These are phyloP conservation scores for Oreochromis mossambicus DNA, from an alignment of 2,797 vertebrate species.

Conservation along the genomic window DNA sequence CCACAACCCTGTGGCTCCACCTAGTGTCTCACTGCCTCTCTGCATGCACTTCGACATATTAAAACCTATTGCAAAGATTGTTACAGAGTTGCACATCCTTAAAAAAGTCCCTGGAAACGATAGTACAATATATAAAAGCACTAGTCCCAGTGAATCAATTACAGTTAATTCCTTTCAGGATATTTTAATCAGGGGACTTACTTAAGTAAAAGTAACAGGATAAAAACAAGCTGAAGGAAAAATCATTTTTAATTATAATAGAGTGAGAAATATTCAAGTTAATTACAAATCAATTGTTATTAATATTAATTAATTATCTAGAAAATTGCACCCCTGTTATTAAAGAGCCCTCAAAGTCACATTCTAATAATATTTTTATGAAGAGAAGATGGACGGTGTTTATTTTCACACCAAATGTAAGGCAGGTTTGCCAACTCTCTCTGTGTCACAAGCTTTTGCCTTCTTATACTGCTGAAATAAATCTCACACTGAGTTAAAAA, in stretches of 20 bases:
- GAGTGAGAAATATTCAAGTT: not conserved
- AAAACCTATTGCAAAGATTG: not conserved
- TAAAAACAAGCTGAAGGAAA: not conserved
- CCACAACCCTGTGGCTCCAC: slow-evolving; percentile 44
- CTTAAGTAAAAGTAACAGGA: not conserved
- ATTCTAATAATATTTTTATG: not conserved
- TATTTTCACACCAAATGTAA: not conserved
- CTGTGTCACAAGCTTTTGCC: not conserved
- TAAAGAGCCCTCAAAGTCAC: not conserved
- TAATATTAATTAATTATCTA: not conserved
- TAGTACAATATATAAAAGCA: not conserved
- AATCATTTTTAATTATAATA: not conserved
- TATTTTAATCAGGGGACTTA: not conserved
- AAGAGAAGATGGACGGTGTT: not conserved
- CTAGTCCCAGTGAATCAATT: not conserved
- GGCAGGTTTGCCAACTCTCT: not conserved
- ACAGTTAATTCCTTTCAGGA: not conserved
- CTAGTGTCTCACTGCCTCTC: slow-evolving; percentile 40
- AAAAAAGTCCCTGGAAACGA: not conserved
- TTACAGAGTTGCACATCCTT: not conserved
- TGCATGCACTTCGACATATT: not conserved
- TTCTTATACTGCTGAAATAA: not conserved
- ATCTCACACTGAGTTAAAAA: not conserved
- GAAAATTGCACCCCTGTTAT: not conserved
- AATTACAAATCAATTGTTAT: not conserved